Evolutionary conservation across 2,113 vertebrate genomes (phyloP).

Genomic region (Forbesichthys agassizii): DNA sequence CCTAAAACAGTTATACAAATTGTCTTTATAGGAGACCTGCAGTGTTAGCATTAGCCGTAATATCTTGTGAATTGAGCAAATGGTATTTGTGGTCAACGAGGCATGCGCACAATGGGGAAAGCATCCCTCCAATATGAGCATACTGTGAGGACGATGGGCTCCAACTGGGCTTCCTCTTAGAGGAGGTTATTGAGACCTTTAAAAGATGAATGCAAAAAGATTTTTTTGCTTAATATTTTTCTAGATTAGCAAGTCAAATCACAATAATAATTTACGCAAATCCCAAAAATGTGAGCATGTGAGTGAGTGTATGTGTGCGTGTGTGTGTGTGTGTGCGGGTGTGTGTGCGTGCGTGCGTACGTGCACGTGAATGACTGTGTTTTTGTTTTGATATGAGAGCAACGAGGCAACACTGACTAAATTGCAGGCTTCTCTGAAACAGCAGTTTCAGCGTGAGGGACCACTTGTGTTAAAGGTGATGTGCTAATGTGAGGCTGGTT

Average conservation of each 20-base stretch:
- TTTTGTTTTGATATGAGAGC: too few relatives aligned
- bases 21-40: slow-evolving; percentile 18
- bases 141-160: too few relatives aligned
- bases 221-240: background rate
- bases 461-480: slow-evolving; percentile 41
- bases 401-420: too few relatives aligned
- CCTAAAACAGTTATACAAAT: slow-evolving; percentile 28
- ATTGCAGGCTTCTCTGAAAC: slow-evolving; percentile 29
- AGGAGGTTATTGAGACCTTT: background rate
- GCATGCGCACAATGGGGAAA: background rate
- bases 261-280: too few relatives aligned
- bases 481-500: slow-evolving; percentile 36
- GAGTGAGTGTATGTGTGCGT: too few relatives aligned
- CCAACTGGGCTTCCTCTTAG: too few relatives aligned
- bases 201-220: background rate
- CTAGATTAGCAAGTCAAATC: background rate
- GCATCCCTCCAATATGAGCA: too few relatives aligned
- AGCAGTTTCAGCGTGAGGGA: slow-evolving; percentile 52
- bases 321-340: too few relatives aligned
- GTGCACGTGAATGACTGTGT: too few relatives aligned
- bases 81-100: slow-evolving; percentile 8
- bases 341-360: too few relatives aligned
- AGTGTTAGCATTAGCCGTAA: slow-evolving; percentile 6
- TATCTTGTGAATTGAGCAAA: slow-evolving; percentile 9
- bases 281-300: too few relatives aligned